These are phyloP conservation scores for Chinchilla lanigera DNA, from an alignment of 2,113 vertebrate species.

Conservation along the genomic window DNA sequence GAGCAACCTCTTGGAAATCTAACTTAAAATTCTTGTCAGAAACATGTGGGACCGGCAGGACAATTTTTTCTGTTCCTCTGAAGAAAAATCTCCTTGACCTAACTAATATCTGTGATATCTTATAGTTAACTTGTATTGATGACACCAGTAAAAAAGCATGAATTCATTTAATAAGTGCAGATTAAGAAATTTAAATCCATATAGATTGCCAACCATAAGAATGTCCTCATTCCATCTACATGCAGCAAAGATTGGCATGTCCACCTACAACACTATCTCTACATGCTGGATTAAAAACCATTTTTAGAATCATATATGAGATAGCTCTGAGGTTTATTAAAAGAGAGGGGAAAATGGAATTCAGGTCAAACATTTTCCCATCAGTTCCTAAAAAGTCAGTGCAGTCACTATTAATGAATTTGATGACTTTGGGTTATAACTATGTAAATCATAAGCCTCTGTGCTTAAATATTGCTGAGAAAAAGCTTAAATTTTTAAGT, in stretches of 20 bases:
- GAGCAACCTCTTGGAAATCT: conserved; percentile 22
- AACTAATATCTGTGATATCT: conserved; percentile 36
- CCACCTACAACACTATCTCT: not conserved
- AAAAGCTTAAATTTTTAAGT: not conserved
- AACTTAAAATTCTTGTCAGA: conserved; percentile 31
- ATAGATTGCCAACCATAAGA: conserved; percentile 40
- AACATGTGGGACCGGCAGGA: conserved; percentile 1
- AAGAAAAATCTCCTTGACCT: conserved; percentile 42
- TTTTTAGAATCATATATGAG: conserved; percentile 64
- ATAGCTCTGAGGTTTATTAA: not conserved
- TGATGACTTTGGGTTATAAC: conserved; percentile 30
- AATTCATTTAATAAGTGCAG: conserved; percentile 21
- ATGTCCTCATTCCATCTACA: not conserved
- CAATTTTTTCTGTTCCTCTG: not conserved
- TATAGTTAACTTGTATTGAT: conserved; percentile 38
- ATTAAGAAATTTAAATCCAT: conserved; percentile 55
- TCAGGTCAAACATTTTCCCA: conserved; percentile 57
- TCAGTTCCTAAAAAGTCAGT: not conserved
- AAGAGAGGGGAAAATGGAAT: conserved; percentile 27
- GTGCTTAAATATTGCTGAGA: conserved; percentile 54
- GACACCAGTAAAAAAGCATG: not conserved
- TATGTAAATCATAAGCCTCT: not conserved
- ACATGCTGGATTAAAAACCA: conserved; percentile 2
- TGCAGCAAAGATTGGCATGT: not conserved
- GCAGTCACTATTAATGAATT: conserved; percentile 33